These are phyloP conservation scores for Genyomyrus donnyi DNA, from an alignment of 2,113 vertebrate species.

Conservation along the genomic window DNA sequence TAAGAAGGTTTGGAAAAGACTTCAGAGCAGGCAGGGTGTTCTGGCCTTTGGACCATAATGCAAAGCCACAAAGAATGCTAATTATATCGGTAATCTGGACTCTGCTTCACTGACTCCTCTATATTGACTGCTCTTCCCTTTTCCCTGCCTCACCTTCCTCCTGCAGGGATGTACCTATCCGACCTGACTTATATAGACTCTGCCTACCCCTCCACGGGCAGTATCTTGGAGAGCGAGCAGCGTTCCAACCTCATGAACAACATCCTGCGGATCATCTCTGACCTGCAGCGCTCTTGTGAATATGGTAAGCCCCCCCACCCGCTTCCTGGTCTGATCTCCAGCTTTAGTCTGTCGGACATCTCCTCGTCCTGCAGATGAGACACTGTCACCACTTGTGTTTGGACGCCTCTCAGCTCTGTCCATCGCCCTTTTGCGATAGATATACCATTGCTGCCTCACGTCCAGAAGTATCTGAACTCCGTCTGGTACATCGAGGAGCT, in stretches of 20 bases:
- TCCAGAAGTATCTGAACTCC: slow-evolving; percentile 96
- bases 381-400: neutral
- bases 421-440: slow-evolving; percentile 55
- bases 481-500: slow-evolving; percentile 97
- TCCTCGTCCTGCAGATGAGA: neutral
- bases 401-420: neutral
- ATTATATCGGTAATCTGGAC: neutral
- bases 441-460: slow-evolving; percentile 84
- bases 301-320: slow-evolving; percentile 68
- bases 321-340: neutral
- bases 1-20: neutral
- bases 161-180: slow-evolving; percentile 92
- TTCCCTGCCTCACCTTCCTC: neutral
- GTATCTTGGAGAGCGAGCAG: slow-evolving; percentile 96
- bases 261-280: slow-evolving; percentile 94
- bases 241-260: slow-evolving; percentile 98
- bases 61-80: neutral
- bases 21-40: neutral
- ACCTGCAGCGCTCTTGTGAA: slow-evolving; percentile 92
- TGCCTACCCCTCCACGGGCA: slow-evolving; percentile 93
- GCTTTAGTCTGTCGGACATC: neutral
- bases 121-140: neutral
- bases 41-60: neutral
- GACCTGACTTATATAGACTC: slow-evolving; percentile 97
- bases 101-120: neutral